Evolutionary conservation across 2,797 vertebrate species (phyloP), one percentile per base, ranked within the genome.

Genomic region (Tokudaia muenninki): DNA sequence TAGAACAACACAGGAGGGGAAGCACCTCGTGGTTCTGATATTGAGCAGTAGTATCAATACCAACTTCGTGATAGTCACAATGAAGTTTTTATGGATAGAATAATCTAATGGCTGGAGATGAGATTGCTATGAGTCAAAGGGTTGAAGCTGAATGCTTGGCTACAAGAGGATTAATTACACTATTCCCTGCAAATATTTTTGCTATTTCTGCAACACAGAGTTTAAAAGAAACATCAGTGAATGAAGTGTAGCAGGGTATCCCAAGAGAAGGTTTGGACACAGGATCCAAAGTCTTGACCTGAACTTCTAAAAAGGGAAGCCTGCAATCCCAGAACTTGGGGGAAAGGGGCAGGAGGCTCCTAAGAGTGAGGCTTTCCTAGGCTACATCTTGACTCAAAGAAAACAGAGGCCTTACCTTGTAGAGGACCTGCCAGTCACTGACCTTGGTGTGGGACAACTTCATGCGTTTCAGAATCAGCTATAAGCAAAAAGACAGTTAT

Each of bases 391-490:
- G 17, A 50, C 21, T 50, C 26, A 47, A 86, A 47, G 17, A 59
- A 57, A n/a, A 13, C 14, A 24, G 41, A 52, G 65, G 21, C 3
- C 96, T 90, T 96, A 99, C 99, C 99, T 99, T 99, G 96, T 99
- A 99, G 31, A 99, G 99, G 96, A 98, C 98, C 91, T 99, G 99
- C 99, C 99, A 99, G 98, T 99, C 99, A 6, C 97, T 98, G 93
- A 99, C 99, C 98, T 99, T 99, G 94, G 99, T 99, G 97, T 99
- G 98, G 91, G 99, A 99, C 87, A 99, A 98, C 90, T 99, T 99
- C 99, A 99, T 99, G 95, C 99, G 99, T 88, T 98, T 99, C 87
- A 99, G 98, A 97, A 99, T 99, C 97, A 98, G 99, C 99, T 99
- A 96, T 21, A 97, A 50, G 95, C 12, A 97, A 91, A 70, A 34